Base-by-base conservation (phyloP, 2,113 vertebrate species). In the Ardeotis arabs region DNA sequence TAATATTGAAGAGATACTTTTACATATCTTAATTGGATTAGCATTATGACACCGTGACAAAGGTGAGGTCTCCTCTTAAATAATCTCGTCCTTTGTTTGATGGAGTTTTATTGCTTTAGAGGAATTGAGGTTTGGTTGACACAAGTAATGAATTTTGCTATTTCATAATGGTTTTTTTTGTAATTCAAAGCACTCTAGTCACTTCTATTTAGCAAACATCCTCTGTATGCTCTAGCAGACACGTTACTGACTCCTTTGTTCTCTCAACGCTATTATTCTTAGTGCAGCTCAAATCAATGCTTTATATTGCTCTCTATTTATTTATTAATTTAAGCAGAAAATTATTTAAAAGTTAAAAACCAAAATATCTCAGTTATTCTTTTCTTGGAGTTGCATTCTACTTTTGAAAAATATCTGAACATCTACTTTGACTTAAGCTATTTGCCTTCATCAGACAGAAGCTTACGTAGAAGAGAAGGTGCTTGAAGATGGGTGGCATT, bases 361-460 rank as follows among this genome's bases (percentile, higher is more conserved):
- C 12, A 89, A 29, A 82, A 72, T 12, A 58, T 16, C 35, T 62
- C 52, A 0, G 1, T 19, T 66, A 35, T 68, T 45, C 7, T 87
- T 84, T 53, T 49, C 27, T 80, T 64, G 23, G 17, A 73, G 45
- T 49, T 90, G 21, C n/a, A 49, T 62, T 88, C 33, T 74, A 21
- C 44, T 64, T 70, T 70, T 63, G 52, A 13, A 72, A 78, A 53
- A 10, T 41, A 44, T 12, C 37, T 64, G 50, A 67, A 76, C 10
- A 67, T 55, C 5, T 59, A 28, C 37, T 77, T 66, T 62, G 52
- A 83, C 28, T 69, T 84, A 94, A 86, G n/a, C 21, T 63, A 63
- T 69, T 83, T 95, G 67, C 62, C 28, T 77, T 91, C 45, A 25
- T 13, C 41, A 91, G 63, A 70, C n/a, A 77, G 64, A 87, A 41